These are phyloP conservation scores for Epinotia demarniana DNA, from an alignment of 2,888 invertebrate species.

Conservation along the genomic window DNA sequence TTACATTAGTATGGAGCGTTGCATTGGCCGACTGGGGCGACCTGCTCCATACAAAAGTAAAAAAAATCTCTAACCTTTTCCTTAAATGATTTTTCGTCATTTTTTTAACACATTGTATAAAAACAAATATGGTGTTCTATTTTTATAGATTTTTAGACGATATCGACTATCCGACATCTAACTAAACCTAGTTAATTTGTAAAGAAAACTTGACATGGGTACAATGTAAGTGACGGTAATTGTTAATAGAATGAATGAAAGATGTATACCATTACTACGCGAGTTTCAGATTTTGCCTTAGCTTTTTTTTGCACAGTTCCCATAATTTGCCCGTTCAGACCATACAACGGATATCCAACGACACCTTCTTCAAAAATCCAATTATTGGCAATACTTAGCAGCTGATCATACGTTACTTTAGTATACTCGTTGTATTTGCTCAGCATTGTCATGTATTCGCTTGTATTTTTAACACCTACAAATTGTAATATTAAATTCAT, in stretches of 20 bases:
- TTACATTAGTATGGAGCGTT: too few species aligned
- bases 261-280: constrained; percentile 60
- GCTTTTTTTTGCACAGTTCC: constrained; percentile 67
- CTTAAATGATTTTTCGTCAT: too few species aligned
- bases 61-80: too few species aligned
- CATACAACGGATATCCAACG: constrained; percentile 65
- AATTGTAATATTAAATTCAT: background rate
- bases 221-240: background rate
- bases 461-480: constrained; percentile 62
- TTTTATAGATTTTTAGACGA: too few species aligned
- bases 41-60: too few species aligned
- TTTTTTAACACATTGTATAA: too few species aligned
- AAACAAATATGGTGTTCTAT: too few species aligned
- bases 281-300: constrained; percentile 73
- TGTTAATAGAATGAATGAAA: background rate
- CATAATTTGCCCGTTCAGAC: constrained; percentile 69
- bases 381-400: constrained; percentile 73
- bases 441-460: constrained; percentile 67
- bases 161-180: too few species aligned
- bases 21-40: too few species aligned
- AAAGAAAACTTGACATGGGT: background rate
- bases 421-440: constrained; percentile 70
- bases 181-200: too few species aligned
- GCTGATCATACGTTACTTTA: constrained; percentile 69
- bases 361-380: constrained; percentile 73